A percentile compares a stretch with the other conserved stretches of the same genome.
These are phyloP conservation scores for Chaetura pelagica DNA, from an alignment of 2,113 vertebrate genomes.

Conservation along the genomic window DNA sequence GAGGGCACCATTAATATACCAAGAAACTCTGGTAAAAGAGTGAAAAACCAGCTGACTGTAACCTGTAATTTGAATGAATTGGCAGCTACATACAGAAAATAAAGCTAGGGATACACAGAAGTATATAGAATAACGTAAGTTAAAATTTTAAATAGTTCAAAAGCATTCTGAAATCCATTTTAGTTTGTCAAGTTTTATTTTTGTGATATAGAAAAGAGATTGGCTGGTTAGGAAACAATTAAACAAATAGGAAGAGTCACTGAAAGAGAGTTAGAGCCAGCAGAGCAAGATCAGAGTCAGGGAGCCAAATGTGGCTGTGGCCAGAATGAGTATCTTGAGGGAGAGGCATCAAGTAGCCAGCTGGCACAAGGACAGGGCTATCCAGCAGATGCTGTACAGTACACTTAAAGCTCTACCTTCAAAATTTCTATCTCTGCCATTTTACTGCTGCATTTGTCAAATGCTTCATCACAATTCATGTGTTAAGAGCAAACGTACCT, in stretches of 20 bases:
- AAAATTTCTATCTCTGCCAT: not conserved
- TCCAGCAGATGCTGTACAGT: not conserved
- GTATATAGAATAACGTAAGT: not conserved
- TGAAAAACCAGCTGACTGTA: not conserved
- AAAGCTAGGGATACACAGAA: not conserved
- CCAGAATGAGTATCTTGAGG: not conserved
- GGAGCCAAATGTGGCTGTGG: not conserved
- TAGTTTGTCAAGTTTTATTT: not conserved
- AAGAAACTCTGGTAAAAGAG: not conserved
- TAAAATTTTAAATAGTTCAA: not conserved
- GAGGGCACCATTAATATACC: constrained; percentile 4
- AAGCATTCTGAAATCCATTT: not conserved
- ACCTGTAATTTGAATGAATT: not conserved
- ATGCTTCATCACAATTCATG: not conserved
- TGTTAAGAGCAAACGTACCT: not conserved
- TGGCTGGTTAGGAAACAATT: not conserved
- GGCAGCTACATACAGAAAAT: not conserved
- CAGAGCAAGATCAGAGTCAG: not conserved
- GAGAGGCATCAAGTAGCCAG: not conserved
- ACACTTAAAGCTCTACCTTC: not conserved
- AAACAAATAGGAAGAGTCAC: not conserved
- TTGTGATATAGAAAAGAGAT: not conserved
- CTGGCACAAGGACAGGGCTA: not conserved
- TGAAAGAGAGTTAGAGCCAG: not conserved
- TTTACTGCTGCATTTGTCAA: not conserved